Conservation (phyloP, 2,888 invertebrate species). For the Cacoxenus indagator region DNA sequence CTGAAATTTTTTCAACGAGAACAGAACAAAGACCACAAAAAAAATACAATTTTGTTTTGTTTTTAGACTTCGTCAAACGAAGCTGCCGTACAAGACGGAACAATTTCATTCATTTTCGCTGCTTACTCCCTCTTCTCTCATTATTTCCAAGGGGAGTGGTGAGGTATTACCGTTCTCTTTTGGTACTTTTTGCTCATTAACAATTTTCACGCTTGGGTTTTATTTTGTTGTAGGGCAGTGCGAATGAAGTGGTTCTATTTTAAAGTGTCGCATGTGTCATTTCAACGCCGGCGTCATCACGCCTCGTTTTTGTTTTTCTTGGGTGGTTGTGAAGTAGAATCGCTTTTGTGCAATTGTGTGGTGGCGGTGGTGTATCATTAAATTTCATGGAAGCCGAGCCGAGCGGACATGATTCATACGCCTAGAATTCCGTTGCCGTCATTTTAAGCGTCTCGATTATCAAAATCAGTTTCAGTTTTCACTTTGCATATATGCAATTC, state of each 20-base stretch:
- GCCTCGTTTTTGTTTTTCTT: background rate
- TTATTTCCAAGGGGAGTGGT: background rate
- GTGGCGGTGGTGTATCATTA: constrained; percentile 19
- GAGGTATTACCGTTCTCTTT: background rate
- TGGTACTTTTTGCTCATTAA: constrained; percentile 3
- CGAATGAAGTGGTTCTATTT: background rate
- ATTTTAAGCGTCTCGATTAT: background rate
- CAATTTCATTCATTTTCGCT: background rate
- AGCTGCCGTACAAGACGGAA: background rate
- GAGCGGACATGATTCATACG: constrained; percentile 7
- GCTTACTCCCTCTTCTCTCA: background rate
- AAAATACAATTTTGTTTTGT: background rate
- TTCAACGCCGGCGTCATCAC: constrained; percentile 1
- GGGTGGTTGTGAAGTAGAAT: background rate
- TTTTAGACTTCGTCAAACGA: background rate
- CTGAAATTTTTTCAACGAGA: background rate
- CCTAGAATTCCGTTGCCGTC: background rate
- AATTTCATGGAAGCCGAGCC: constrained; percentile 17
- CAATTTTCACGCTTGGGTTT: background rate
- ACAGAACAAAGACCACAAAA: background rate
- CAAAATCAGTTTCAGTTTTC: constrained; percentile 1
- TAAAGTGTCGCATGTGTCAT: constrained; percentile 12
- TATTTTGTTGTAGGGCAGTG: background rate
- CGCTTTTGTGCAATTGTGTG: constrained; percentile 1
- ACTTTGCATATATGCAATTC: constrained; percentile 1